Evolutionary conservation across 2,888 invertebrate genomes (phyloP).

Genomic region (Polymixis lichenea): DNA sequence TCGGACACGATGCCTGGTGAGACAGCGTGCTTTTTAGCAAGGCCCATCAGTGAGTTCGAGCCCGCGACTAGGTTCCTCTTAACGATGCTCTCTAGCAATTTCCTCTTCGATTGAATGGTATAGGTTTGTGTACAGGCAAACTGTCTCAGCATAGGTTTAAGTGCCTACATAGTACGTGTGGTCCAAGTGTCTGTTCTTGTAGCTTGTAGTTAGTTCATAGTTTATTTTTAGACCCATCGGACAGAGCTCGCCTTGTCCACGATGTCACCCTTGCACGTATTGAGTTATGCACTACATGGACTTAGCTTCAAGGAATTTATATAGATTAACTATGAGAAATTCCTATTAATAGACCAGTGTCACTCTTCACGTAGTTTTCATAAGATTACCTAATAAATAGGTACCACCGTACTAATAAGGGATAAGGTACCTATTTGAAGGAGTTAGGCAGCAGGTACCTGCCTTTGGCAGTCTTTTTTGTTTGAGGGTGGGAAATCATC

Average conservation of each 20-base stretch:
- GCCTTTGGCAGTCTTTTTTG: too few species aligned
- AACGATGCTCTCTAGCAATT: neutral
- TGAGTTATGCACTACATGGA: constrained; percentile 22
- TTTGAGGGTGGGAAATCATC: too few species aligned
- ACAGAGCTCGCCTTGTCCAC: constrained; percentile 44
- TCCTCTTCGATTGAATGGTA: neutral
- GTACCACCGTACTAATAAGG: too few species aligned
- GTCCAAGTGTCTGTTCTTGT: constrained; percentile 33
- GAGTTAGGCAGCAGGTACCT: neutral
- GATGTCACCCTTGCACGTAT: constrained; percentile 44
- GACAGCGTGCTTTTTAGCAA: too few species aligned
- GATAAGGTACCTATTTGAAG: neutral
- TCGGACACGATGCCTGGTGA: too few species aligned
- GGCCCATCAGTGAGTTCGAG: too few species aligned
- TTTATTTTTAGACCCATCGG: constrained; percentile 57
- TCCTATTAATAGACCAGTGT: neutral
- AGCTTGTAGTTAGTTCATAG: constrained; percentile 50
- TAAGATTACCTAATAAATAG: neutral
- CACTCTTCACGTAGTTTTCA: neutral
- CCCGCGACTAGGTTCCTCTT: too few species aligned
- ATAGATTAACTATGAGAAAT: constrained; percentile 16
- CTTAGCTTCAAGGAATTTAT: constrained; percentile 24
- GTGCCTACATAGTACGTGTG: neutral
- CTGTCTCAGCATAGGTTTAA: neutral
- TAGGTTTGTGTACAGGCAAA: neutral